These are phyloP conservation scores for Aquatica leii DNA, from an alignment of 2,888 invertebrate genomes.

Conservation along the genomic window DNA sequence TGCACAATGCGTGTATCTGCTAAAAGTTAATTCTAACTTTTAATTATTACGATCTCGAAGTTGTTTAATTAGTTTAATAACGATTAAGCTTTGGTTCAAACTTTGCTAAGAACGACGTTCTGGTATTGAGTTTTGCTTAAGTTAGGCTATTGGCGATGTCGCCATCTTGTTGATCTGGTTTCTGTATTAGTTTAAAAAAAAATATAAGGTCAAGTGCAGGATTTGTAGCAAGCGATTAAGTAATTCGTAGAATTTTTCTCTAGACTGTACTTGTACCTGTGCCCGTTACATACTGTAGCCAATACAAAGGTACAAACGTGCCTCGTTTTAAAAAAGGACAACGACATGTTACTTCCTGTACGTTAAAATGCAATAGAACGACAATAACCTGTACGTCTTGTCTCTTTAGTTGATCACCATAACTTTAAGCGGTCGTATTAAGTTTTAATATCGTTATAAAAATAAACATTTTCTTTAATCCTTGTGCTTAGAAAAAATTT, in stretches of 20 bases:
- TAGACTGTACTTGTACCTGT: slow-evolving; percentile 43
- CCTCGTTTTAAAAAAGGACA: slow-evolving; percentile 23
- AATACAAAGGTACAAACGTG: slow-evolving; percentile 26
- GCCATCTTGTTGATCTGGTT: neutral
- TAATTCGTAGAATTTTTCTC: slow-evolving; percentile 28
- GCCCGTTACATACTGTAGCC: slow-evolving; percentile 44
- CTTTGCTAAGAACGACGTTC: too few species aligned
- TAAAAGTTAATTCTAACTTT: too few species aligned
- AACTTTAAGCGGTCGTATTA: neutral
- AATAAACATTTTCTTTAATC: too few species aligned
- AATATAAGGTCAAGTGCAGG: neutral
- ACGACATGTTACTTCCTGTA: slow-evolving; percentile 13
- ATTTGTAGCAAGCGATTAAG: slow-evolving; percentile 4
- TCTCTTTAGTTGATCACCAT: slow-evolving; percentile 26
- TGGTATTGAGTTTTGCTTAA: too few species aligned
- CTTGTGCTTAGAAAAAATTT: too few species aligned
- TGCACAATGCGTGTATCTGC: too few species aligned
- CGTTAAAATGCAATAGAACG: slow-evolving; percentile 21
- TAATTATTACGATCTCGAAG: too few species aligned
- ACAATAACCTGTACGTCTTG: slow-evolving; percentile 15
- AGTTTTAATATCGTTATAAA: too few species aligned
- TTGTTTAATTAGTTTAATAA: too few species aligned
- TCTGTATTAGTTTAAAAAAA: neutral
- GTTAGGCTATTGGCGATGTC: too few species aligned
- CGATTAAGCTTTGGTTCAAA: too few species aligned